phyloP scores from a whole-genome alignment of 1,140 invertebrate genomes.

The Leptinotarsa undecemlineata region DNA sequence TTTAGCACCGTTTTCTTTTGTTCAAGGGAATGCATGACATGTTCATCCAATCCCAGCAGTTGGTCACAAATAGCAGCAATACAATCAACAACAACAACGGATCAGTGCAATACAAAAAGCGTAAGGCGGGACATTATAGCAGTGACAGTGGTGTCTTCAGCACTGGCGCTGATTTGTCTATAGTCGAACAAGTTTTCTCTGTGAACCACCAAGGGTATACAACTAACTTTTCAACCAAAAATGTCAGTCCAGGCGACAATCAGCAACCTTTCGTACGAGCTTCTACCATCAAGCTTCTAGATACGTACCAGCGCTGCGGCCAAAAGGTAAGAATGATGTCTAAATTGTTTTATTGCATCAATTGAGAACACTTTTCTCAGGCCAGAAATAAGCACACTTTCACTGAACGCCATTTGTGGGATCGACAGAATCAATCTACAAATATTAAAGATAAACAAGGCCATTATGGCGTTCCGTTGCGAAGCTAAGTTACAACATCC shows the following conservation, averaged over 20 bases:
- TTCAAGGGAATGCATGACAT: conserved; percentile 72
- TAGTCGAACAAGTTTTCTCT: conserved; percentile 35
- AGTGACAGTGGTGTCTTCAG: conserved; percentile 35
- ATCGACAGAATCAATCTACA: too few relatives aligned
- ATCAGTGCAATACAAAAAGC: conserved; percentile 35
- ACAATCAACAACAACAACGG: conserved; percentile 56
- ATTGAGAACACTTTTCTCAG: too few relatives aligned
- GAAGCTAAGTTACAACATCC: too few relatives aligned
- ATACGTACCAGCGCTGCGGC: conserved; percentile 71
- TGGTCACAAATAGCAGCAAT: conserved; percentile 63
- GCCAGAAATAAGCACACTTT: too few relatives aligned
- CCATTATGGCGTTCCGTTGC: too few relatives aligned
- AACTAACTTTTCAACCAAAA: conserved; percentile 29
- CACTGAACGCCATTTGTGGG: too few relatives aligned
- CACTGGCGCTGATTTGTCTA: conserved; percentile 42
- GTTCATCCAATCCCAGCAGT: conserved; percentile 71
- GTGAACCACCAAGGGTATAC: conserved; percentile 35
- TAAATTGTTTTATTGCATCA: too few relatives aligned
- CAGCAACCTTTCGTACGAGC: conserved; percentile 69
- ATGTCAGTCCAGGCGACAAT: conserved; percentile 60
- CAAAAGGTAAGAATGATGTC: conserved; percentile 61
- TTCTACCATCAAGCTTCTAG: conserved; percentile 74
- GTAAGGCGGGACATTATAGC: conserved; percentile 30
- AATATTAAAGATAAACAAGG: too few relatives aligned
- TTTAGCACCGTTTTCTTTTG: conserved; percentile 28